These are phyloP conservation scores for Pampus argenteus DNA, from an alignment of 2,797 vertebrate species.

Conservation along the genomic window DNA sequence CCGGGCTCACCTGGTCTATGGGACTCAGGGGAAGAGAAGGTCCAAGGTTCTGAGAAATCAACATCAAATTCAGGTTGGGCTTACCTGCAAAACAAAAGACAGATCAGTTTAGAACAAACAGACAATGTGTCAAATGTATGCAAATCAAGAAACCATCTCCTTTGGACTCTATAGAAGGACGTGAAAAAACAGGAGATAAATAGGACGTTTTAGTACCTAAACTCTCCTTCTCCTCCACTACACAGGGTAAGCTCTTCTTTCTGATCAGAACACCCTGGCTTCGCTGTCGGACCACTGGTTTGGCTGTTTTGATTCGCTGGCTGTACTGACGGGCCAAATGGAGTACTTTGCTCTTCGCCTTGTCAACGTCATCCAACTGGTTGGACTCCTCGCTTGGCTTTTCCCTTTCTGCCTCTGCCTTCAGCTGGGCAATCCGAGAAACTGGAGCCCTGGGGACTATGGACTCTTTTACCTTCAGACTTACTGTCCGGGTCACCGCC, in stretches of 20 bases:
- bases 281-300: conserved; percentile 40
- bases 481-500: conserved; percentile 28
- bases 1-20: conserved; percentile 11
- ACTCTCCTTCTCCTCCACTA: conserved; percentile 78
- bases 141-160: too few species aligned
- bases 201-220: conserved; percentile 54
- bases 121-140: too few species aligned
- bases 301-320: conserved; percentile 87
- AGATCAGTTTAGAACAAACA: neutral
- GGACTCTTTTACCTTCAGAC: conserved; percentile 53
- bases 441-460: conserved; percentile 24
- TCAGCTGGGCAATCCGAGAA: conserved; percentile 59
- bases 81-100: conserved; percentile 74
- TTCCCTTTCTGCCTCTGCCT: conserved; percentile 37
- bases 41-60: conserved; percentile 51
- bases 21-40: conserved; percentile 55
- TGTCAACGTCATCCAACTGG: conserved; percentile 67
- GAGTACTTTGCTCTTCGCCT: conserved; percentile 87
- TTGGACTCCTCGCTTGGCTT: neutral
- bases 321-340: conserved; percentile 93
- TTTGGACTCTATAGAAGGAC: too few species aligned
- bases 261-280: conserved; percentile 35
- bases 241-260: conserved; percentile 60
- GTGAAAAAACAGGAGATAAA: too few species aligned
- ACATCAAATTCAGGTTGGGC: conserved; percentile 62